Evolutionary conservation across 2,888 invertebrate species (phyloP).

Genomic region (Lasioglossum oenotherae): DNA sequence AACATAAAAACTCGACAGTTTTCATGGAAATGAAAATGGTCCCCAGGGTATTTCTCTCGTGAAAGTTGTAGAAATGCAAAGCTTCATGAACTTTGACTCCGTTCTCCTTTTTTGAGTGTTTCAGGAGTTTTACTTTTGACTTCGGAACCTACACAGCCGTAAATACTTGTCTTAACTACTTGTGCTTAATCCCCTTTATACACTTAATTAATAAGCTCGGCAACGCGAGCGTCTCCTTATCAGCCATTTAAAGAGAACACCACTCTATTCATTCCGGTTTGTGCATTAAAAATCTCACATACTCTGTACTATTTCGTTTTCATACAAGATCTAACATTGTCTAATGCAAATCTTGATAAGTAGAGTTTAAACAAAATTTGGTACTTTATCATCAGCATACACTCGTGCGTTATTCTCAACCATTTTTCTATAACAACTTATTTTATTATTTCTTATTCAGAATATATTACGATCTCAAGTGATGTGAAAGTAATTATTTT

Average conservation of each 20-base stretch:
- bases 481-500: no score
- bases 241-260: background rate
- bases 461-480: no score
- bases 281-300: no score
- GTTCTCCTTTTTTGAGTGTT: conserved; percentile 17
- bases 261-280: background rate
- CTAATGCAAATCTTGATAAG: background rate
- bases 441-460: no score
- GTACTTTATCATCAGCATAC: no score
- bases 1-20: conserved; percentile 23
- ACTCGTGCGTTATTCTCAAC: no score
- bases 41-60: conserved; percentile 7
- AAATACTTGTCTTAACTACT: conserved; percentile 19
- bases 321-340: background rate
- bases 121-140: conserved; percentile 26
- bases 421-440: no score
- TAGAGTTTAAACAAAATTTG: background rate
- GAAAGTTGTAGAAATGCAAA: conserved; percentile 28
- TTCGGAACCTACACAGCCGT: background rate
- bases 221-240: background rate
- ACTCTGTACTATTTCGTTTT: background rate
- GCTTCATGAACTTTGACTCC: conserved; percentile 34
- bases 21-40: conserved; percentile 39
- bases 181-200: conserved; percentile 3
- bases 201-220: conserved; percentile 28